Conservation (phyloP, 2,888 invertebrate genomes). For the Pherbina coryleti region DNA sequence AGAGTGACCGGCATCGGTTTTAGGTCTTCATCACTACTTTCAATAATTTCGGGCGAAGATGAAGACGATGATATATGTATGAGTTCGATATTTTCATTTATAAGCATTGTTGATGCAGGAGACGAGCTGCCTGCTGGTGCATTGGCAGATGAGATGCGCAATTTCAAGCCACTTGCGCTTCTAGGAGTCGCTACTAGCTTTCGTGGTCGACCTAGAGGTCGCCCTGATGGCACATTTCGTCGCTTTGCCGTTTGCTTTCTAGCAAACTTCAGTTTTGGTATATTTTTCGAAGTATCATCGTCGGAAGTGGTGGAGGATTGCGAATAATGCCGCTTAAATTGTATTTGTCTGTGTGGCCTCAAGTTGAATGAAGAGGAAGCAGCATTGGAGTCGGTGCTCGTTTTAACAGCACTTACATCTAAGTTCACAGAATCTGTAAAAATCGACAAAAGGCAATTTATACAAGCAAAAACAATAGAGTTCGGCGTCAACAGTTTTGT, state of each 20-base stretch:
- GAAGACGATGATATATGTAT: conserved; percentile 51
- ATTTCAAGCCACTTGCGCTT: conserved; percentile 48
- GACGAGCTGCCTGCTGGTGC: too few relatives aligned
- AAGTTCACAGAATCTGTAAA: background rate
- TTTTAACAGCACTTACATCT: too few relatives aligned
- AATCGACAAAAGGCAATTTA: too few relatives aligned
- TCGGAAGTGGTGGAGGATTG: conserved; percentile 39
- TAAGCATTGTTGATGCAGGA: conserved; percentile 34
- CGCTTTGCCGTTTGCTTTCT: conserved; percentile 7
- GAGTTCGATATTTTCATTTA: conserved; percentile 40
- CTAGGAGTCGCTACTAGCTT: conserved; percentile 44
- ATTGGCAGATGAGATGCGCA: conserved; percentile 49
- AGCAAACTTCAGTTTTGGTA: background rate
- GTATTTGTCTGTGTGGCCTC: background rate
- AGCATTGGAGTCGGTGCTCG: too few relatives aligned
- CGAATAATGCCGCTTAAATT: background rate
- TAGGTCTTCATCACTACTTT: conserved; percentile 23
- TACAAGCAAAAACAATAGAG: too few relatives aligned
- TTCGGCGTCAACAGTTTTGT: too few relatives aligned
- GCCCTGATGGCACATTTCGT: background rate
- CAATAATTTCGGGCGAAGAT: conserved; percentile 28
- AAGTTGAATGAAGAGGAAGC: too few relatives aligned
- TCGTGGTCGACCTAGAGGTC: conserved; percentile 17
- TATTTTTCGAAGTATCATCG: background rate
- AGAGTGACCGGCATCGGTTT: conserved; percentile 26